Base-by-base conservation (phyloP, 2,113 vertebrate genomes). In the Tapirus terrestris region DNA sequence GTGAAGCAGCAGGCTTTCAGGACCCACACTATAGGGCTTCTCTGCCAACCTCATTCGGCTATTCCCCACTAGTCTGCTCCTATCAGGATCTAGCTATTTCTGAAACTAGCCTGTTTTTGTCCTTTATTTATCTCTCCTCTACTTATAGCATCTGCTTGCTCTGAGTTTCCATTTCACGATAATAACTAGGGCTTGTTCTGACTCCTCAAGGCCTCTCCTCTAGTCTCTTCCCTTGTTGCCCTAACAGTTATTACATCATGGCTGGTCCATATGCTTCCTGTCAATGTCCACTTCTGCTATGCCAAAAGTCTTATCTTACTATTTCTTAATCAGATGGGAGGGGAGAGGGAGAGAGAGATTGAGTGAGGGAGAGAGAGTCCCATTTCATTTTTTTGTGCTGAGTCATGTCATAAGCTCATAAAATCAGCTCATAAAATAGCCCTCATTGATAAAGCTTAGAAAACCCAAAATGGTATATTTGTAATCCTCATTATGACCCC, bases 281-380 rank as follows among this genome's bases (percentile, higher is more conserved):
- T n/a, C 11, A 31, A 36, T 25, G 20, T 53, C 48, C 17, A 65
- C n/a, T n/a, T 51, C 56, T 82, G 6, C 27, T 65, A 20, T 68
- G 61, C 9, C n/a, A 16, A 36, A 23, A 23, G 12, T 31, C 43
- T 68, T 36, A 53, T 20, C 80, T 53, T 39, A 56, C n/a, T 81
- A 25, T 67, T 89, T 85, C 16, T 51, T n/a, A 77, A 20, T 25
- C 3, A 91, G 36, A n/a, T 60, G 14, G n/a, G 14, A 27, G 36
- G 2, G 51, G 7, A 1, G 5, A 12, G 8, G 12, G 31, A 17
- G 2, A 31, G 13, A 23, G 13, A 43, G 60, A 6, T n/a, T 8
- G 48, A 39, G 18, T 5, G 39, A 65, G 56, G 45, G 31, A 33
- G 21, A 39, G 25, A 65, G 58, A 70, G 45, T 51, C 6, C 27